These are phyloP conservation scores for Drosophila rufa DNA, from an alignment of 1,140 invertebrate genomes.

Conservation along the genomic window DNA sequence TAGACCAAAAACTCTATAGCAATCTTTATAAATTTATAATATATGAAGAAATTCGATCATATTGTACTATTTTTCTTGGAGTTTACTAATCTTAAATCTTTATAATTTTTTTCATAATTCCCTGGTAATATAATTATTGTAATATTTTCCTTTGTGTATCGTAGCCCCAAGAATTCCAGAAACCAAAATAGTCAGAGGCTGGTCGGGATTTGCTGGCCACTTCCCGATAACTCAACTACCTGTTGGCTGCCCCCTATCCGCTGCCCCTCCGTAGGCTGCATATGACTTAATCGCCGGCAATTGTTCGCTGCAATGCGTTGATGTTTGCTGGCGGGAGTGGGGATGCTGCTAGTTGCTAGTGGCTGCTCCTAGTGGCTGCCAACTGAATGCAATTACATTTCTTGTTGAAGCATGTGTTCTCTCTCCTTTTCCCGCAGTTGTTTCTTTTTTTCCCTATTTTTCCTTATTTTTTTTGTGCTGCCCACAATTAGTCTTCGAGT, in stretches of 20 bases:
- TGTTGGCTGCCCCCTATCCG: constrained; percentile 4
- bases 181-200: constrained; percentile 56
- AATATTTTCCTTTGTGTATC: neutral
- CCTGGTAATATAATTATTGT: neutral
- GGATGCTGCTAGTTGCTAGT: constrained; percentile 19
- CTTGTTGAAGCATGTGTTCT: constrained; percentile 57
- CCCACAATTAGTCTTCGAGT: constrained; percentile 53
- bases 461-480: constrained; percentile 7
- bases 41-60: too few species aligned
- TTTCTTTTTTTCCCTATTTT: constrained; percentile 26
- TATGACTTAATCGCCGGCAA: constrained; percentile 78
- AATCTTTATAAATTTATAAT: too few species aligned
- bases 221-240: constrained; percentile 51
- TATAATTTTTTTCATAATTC: neutral
- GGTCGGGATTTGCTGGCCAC: constrained; percentile 40
- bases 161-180: neutral
- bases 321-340: constrained; percentile 23
- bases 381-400: constrained; percentile 71
- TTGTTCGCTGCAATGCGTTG: constrained; percentile 68
- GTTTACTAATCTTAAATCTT: too few species aligned
- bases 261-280: neutral
- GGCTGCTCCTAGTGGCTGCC: constrained; percentile 21
- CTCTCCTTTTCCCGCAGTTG: constrained; percentile 13
- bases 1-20: too few species aligned
- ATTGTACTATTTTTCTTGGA: too few species aligned